Evolutionary conservation across 1,140 invertebrate genomes (phyloP).

Genomic region (Reticulitermes speratus): DNA sequence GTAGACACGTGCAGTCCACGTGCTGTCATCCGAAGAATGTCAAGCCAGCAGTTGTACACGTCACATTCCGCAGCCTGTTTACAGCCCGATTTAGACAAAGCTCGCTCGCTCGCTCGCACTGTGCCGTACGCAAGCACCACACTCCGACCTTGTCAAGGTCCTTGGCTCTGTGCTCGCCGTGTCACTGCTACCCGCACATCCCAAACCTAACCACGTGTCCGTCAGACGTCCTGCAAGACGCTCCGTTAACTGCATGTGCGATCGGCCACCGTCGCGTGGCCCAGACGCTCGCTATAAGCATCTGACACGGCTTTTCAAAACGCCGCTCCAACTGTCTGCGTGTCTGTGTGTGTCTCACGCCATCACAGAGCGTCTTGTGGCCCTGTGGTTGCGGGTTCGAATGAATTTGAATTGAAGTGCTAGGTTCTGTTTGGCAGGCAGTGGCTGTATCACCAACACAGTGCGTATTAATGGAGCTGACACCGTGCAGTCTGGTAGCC

Average conservation of each 20-base stretch:
- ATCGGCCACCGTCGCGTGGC: background rate
- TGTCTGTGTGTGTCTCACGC: no score
- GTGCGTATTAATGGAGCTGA: no score
- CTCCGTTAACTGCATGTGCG: background rate
- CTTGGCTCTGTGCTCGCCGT: background rate
- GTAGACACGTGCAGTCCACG: no score
- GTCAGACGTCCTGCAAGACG: background rate
- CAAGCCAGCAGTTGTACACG: background rate
- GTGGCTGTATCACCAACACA: no score
- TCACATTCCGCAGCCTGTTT: background rate
- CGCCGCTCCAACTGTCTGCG: no score
- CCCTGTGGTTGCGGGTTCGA: no score
- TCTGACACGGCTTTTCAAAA: no score
- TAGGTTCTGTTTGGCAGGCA: no score
- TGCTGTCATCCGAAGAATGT: background rate
- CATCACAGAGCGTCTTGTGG: no score
- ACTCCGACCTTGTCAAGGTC: background rate
- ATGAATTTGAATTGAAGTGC: no score
- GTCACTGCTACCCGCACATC: background rate
- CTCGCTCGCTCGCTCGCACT: background rate
- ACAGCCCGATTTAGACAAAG: background rate
- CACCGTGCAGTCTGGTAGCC: no score
- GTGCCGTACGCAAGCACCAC: background rate
- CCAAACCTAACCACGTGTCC: background rate
- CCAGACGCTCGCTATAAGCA: background rate